These are phyloP conservation scores for Phenganax stokvisi DNA, from an alignment of 92 coral and sea anemone genomes.

Conservation along the genomic window DNA sequence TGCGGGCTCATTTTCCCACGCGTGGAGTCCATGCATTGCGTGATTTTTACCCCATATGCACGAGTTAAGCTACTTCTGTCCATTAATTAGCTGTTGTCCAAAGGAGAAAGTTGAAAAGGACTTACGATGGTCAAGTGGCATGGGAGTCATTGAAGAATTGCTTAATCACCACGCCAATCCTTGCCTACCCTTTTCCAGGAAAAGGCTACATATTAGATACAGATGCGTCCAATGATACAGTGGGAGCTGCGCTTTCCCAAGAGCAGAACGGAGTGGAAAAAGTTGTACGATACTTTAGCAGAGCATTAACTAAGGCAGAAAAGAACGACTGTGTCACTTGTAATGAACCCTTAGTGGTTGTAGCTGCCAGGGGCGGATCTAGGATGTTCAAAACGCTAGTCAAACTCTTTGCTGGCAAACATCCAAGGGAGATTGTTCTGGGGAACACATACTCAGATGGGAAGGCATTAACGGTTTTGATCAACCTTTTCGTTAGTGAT, in stretches of 20 bases:
- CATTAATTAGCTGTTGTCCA: conserved; percentile 14
- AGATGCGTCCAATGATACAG: neutral
- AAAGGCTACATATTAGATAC: neutral
- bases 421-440: too few relatives aligned
- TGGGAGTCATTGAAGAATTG: conserved; percentile 20
- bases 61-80: too few relatives aligned
- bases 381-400: too few relatives aligned
- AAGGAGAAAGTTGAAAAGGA: conserved; percentile 23
- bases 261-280: conserved; percentile 2
- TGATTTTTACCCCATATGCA: too few relatives aligned
- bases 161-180: conserved; percentile 26
- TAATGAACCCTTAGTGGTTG: neutral
- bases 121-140: conserved; percentile 15
- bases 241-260: conserved; percentile 7
- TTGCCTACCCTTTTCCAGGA: neutral
- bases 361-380: neutral
- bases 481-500: too few relatives aligned
- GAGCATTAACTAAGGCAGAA: neutral
- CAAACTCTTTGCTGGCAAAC: too few relatives aligned
- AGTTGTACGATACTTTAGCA: neutral
- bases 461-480: too few relatives aligned
- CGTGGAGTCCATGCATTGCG: too few relatives aligned
- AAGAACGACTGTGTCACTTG: neutral
- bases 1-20: too few relatives aligned
- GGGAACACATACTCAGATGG: too few relatives aligned